Evolutionary conservation across 2,797 vertebrate species (phyloP).

Genomic region (Australoheros facetus): DNA sequence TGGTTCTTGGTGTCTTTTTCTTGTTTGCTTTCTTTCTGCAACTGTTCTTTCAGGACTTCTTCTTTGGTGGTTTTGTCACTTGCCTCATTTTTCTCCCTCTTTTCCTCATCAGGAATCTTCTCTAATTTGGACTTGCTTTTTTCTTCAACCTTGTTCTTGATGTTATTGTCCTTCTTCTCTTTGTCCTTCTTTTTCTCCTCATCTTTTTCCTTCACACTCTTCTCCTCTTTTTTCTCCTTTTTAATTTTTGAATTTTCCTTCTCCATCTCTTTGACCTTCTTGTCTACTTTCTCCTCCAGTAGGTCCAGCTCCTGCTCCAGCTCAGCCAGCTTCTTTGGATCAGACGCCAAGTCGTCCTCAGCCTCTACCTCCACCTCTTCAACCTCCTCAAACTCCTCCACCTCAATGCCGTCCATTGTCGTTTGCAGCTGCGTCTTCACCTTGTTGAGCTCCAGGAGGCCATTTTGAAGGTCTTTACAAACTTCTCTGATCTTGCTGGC

Average conservation of each 20-base stretch:
- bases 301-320: slow-evolving; percentile 78
- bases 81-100: background rate
- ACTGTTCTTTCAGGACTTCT: slow-evolving; percentile 26
- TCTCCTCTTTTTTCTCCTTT: slow-evolving; percentile 27
- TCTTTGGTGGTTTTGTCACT: slow-evolving; percentile 14
- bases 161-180: background rate
- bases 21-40: slow-evolving; percentile 46
- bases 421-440: slow-evolving; percentile 76
- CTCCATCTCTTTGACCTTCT: slow-evolving; percentile 44
- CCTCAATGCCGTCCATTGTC: slow-evolving; percentile 77
- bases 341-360: slow-evolving; percentile 57
- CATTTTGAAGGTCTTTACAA: slow-evolving; percentile 76
- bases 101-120: slow-evolving; percentile 11
- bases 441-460: slow-evolving; percentile 76
- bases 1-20: slow-evolving; percentile 58
- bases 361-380: slow-evolving; percentile 70
- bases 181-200: background rate
- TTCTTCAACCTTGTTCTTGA: background rate
- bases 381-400: slow-evolving; percentile 74
- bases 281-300: slow-evolving; percentile 75
- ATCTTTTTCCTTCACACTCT: background rate
- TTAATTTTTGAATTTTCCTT: slow-evolving; percentile 18
- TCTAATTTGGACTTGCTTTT: slow-evolving; percentile 5
- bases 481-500: slow-evolving; percentile 79
- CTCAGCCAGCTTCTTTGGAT: slow-evolving; percentile 71